Percentiles rank a stretch among this genome's conserved stretches.
These are phyloP conservation scores for Seriola quinqueradiata DNA, from an alignment of 2,113 vertebrate genomes.

Conservation along the genomic window DNA sequence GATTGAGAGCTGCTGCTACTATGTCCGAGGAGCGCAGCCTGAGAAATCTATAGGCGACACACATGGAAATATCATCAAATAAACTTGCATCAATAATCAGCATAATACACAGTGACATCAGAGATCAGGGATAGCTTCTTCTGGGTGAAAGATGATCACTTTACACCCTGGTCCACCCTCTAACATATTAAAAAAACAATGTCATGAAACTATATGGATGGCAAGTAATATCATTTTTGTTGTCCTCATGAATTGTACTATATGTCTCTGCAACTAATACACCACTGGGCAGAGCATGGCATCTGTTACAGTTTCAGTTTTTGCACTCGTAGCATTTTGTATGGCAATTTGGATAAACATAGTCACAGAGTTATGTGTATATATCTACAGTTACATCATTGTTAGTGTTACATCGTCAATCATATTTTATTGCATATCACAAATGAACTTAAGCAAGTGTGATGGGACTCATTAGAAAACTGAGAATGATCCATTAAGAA, in stretches of 20 bases:
- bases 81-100: background rate
- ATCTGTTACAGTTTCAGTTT: constrained; percentile 10
- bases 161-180: background rate
- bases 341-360: background rate
- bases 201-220: background rate
- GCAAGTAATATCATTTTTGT: background rate
- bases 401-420: constrained; percentile 10
- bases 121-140: constrained; percentile 34
- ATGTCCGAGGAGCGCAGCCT: background rate
- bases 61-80: constrained; percentile 17
- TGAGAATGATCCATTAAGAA: constrained; percentile 41
- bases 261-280: constrained; percentile 4
- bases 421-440: constrained; percentile 43
- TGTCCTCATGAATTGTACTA: background rate
- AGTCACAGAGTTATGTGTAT: background rate
- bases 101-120: background rate
- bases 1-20: background rate
- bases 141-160: background rate
- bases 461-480: constrained; percentile 60
- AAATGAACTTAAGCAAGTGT: constrained; percentile 37
- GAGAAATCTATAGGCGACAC: constrained; percentile 3
- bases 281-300: background rate
- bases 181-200: background rate
- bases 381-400: constrained; percentile 11
- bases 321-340: background rate